Conservation (phyloP, 2,888 invertebrate species). For the Caenorhabditis drosophilae region DNA sequence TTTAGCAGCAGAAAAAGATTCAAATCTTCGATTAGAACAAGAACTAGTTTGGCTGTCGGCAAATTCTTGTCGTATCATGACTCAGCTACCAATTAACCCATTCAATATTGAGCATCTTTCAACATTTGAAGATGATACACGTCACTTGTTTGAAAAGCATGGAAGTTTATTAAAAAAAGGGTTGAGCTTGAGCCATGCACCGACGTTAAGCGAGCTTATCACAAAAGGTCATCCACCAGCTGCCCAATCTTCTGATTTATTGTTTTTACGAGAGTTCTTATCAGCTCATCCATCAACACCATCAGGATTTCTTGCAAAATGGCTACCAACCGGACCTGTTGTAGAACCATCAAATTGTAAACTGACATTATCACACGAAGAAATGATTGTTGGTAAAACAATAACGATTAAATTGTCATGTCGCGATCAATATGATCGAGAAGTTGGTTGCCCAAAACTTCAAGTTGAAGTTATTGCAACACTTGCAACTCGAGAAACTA, state of each 20-base stretch:
- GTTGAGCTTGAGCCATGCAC: constrained; percentile 84
- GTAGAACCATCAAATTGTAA: constrained; percentile 72
- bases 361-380: constrained; percentile 73
- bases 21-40: constrained; percentile 57
- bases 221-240: constrained; percentile 44
- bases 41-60: constrained; percentile 65
- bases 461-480: constrained; percentile 35
- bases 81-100: constrained; percentile 51
- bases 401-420: constrained; percentile 31
- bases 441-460: constrained; percentile 43
- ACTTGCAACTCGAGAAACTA: constrained; percentile 10
- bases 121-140: constrained; percentile 76
- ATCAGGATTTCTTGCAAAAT: constrained; percentile 89
- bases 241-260: constrained; percentile 70
- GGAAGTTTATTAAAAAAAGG: constrained; percentile 80
- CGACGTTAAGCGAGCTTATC: constrained; percentile 84
- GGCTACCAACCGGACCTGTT: constrained; percentile 75
- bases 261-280: constrained; percentile 76
- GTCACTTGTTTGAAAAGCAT: constrained; percentile 68
- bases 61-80: constrained; percentile 60
- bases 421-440: constrained; percentile 41
- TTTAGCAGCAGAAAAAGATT: constrained; percentile 22
- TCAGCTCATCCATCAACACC: constrained; percentile 83
- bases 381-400: constrained; percentile 53
- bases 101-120: constrained; percentile 71